Base-by-base conservation (phyloP, 2,797 vertebrate species). In the Alauda arvensis region DNA sequence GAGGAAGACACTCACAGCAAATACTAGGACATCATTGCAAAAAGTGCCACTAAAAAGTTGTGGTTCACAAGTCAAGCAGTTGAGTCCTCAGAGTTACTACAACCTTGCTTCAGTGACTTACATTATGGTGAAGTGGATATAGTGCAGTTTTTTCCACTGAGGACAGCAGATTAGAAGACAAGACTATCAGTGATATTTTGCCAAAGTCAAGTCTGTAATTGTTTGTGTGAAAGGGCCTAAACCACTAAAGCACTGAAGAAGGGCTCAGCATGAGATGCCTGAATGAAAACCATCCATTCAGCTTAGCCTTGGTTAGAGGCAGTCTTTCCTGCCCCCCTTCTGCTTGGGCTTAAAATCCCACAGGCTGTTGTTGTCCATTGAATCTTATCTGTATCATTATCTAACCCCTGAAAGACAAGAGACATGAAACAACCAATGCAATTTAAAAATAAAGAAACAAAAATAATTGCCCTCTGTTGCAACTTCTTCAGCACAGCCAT, bases 231-330 rank as follows among this genome's bases (percentile, higher is more conserved):
- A 63, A 52, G 31, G 45, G 31, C 17, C 48, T 49, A 74, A 77
- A 59, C 46, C 31, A 60, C 71, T 55, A 43, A 24, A 37, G 13
- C 31, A 60, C 71, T 55, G 40, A 24, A 37, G 13, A 51, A 74
- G 77, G 14, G n/a, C 46, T 82, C 42, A 39, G 16, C 0, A 0
- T 10, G 8, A 80, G 16, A 7, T 21, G 23, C 21, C 42, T 51
- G n/a, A 74, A 4, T 51, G 59, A 62, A 77, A 69, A n/a, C 6
- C 60, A 55, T 18, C 45, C n/a, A 69, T 23, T 14, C 29, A 67
- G 14, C 10, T 29, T 51, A 1, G 3, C 48, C 37, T 43, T 20
- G 8, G 12, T n/a, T n/a, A n/a, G 10, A 57, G 21, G 14, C 43
- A 39, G 13, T 21, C 34, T 26, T 33, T 59, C n/a, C 23, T 6